Evolutionary conservation across 1,140 invertebrate species (phyloP).

Genomic region (Lordiphosa stackelbergi): DNA sequence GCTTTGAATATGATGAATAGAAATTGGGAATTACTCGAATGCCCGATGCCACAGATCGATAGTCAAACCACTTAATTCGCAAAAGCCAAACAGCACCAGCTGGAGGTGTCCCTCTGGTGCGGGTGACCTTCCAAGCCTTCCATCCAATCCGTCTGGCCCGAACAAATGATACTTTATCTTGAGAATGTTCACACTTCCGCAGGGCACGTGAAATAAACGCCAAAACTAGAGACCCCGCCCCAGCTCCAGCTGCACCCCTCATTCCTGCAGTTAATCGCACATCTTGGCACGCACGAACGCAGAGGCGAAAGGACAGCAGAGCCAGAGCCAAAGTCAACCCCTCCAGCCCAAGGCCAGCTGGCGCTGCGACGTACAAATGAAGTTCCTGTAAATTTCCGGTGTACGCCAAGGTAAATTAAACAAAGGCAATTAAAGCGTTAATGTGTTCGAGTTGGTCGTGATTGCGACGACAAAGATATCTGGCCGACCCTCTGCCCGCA

Average conservation of each 20-base stretch:
- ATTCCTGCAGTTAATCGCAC: constrained; percentile 54
- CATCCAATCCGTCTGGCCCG: constrained; percentile 3
- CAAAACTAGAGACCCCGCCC: neutral
- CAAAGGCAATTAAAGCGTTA: constrained; percentile 67
- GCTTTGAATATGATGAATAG: constrained; percentile 47
- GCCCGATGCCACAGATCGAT: neutral
- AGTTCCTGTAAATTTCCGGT: constrained; percentile 73
- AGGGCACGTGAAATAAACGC: constrained; percentile 29
- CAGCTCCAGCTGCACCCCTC: constrained; percentile 16
- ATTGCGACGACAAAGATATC: constrained; percentile 29
- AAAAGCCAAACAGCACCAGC: neutral
- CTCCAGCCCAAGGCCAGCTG: constrained; percentile 12
- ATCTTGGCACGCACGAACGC: constrained; percentile 56
- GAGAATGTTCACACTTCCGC: constrained; percentile 24
- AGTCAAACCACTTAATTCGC: neutral
- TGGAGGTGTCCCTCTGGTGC: no score
- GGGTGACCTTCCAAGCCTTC: neutral
- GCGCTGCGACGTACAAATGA: constrained; percentile 52
- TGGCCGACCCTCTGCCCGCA: neutral
- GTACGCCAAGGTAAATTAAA: constrained; percentile 67
- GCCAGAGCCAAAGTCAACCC: constrained; percentile 7
- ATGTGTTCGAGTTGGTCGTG: constrained; percentile 49
- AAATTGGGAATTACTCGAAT: constrained; percentile 38
- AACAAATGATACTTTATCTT: constrained; percentile 17
- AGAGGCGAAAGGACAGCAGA: constrained; percentile 13